phyloP scores from a whole-genome alignment of 1,140 invertebrate species.

The Drosophila yakuba region DNA sequence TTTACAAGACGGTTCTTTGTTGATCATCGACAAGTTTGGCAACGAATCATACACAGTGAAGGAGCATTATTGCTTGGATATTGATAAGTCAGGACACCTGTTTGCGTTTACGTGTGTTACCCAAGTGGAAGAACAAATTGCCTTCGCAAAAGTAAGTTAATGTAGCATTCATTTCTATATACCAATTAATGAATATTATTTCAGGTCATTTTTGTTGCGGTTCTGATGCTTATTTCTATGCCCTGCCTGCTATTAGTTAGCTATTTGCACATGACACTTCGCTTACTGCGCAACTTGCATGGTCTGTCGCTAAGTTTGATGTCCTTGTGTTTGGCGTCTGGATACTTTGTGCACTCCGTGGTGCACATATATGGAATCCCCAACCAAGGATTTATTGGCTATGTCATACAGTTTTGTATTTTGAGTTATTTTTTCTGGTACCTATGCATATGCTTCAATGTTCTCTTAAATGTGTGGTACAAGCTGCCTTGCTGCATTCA shows the following conservation, averaged over 20 bases:
- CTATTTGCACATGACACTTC: slow-evolving; percentile 70
- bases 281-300: slow-evolving; percentile 64
- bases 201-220: slow-evolving; percentile 61
- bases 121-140: slow-evolving; percentile 72
- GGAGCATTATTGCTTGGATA: slow-evolving; percentile 75
- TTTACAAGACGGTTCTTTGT: slow-evolving; percentile 73
- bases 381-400: slow-evolving; percentile 65
- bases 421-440: slow-evolving; percentile 82
- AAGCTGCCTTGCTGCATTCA: slow-evolving; percentile 65
- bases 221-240: slow-evolving; percentile 79
- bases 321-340: slow-evolving; percentile 75
- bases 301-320: slow-evolving; percentile 72
- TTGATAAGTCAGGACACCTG: slow-evolving; percentile 71
- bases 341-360: slow-evolving; percentile 79
- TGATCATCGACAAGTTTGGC: slow-evolving; percentile 71
- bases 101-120: slow-evolving; percentile 78
- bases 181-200: neutral
- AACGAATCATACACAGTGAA: slow-evolving; percentile 73
- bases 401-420: slow-evolving; percentile 77
- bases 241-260: slow-evolving; percentile 73
- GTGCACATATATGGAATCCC: slow-evolving; percentile 72
- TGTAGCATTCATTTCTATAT: no score
- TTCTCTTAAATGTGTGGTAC: slow-evolving; percentile 76
- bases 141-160: slow-evolving; percentile 40
- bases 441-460: slow-evolving; percentile 77